These are phyloP conservation scores for Argyrosomus regius DNA, from an alignment of 2,797 vertebrate species.

Conservation along the genomic window DNA sequence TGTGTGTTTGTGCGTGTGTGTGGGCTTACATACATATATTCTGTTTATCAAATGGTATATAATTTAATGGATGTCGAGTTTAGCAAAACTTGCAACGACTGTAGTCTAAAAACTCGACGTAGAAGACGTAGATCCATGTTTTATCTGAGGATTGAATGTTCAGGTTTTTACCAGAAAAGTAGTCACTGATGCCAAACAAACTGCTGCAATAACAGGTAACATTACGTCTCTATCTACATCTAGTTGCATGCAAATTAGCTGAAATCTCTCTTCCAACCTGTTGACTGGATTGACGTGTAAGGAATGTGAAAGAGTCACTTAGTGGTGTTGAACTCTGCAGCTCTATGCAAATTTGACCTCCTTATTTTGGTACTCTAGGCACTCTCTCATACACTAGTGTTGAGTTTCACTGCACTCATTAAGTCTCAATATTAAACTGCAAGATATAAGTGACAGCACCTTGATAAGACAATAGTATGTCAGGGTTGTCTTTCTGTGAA, in stretches of 20 bases:
- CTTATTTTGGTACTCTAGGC: not conserved
- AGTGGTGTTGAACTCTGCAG: not conserved
- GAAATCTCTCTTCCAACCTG: not conserved
- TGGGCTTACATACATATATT: conserved; percentile 60
- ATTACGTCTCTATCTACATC: not conserved
- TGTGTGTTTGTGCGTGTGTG: conserved; percentile 39
- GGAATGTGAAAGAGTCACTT: not conserved
- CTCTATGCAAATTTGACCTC: not conserved
- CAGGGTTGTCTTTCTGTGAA: not conserved
- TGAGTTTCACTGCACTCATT: not conserved
- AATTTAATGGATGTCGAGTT: conserved; percentile 51
- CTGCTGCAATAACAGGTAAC: not conserved
- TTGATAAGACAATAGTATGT: not conserved
- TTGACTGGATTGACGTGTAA: not conserved
- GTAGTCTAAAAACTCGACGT: conserved; percentile 30
- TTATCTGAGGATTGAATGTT: conserved; percentile 17
- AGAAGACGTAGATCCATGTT: conserved; percentile 13
- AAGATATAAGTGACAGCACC: not conserved
- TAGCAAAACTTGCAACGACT: conserved; percentile 34
- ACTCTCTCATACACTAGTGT: not conserved
- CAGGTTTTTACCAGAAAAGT: conserved; percentile 11
- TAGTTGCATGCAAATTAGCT: not conserved
- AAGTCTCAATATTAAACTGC: not conserved
- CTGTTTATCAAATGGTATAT: conserved; percentile 62
- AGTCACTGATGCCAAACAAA: conserved; percentile 5